Base-by-base conservation (phyloP, 1,140 invertebrate genomes). In the Physella acuta region DNA sequence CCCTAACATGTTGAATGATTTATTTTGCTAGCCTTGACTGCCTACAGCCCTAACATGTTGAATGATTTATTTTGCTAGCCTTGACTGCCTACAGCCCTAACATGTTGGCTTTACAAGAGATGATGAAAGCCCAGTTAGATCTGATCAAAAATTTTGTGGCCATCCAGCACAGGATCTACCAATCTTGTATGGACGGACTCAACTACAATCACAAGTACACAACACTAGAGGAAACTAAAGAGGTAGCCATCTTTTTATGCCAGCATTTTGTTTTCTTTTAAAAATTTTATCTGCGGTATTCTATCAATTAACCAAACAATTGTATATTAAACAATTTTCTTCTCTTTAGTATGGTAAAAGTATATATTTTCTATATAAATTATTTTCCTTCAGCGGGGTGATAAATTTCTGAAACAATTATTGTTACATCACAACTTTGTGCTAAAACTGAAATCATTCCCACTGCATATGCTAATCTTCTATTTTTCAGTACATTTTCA, bases 21-120 rank as follows among this genome's bases (percentile, higher is more conserved):
- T 26, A 1, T 58, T 55, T 20, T 71, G 73, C 17, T 63, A 82
- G 81, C 76, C 4, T 68, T 81, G 74, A 82, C 79, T 30, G 72
- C 76, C 0, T 82, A 79, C 73, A 82, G 75, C 70, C 81, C 81
- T 8, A 68, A 63, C 44, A 75, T 79, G 52, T 58, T 44, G 39
- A 44, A 44, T 44, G 20, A 3, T 31, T 72, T 26, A 1, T 58
- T 55, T 20, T 71, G 73, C 17, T 63, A 82, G 81, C 76, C 4
- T 68, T 81, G 74, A 82, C 79, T 30, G 72, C 76, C 0, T 82
- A 79, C 73, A 82, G 75, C 70, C 81, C 81, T 8, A 68, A 63
- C 44, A 75, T 79, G 52, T 58, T 81, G 52, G 80, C 78, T 26
- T 71, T 83, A n/a, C 79, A 82, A 70, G 80, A 82, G 37, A 79